Base-by-base conservation (phyloP, 1,140 invertebrate species). In the Drosophila novamexicana region DNA sequence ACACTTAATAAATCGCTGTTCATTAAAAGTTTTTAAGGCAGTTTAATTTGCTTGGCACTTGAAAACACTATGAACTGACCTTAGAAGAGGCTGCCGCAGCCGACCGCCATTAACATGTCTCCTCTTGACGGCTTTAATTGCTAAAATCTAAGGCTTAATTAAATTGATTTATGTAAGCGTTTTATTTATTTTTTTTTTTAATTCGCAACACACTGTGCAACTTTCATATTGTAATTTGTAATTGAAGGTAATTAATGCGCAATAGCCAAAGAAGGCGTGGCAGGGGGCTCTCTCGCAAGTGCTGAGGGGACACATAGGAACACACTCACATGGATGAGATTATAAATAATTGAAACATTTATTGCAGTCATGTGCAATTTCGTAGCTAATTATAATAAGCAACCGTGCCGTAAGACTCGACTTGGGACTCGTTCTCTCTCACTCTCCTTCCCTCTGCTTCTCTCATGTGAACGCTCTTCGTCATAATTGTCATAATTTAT, bases 311-410 rank as follows among this genome's bases (percentile, higher is more conserved):
- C 18, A 18, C 18, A 18, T 18, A 18, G 1, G 18, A 18, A 18
- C 7, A 44, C 6, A 18, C 32, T 49, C 32, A 37, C 14, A 34
- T 22, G 53, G 47, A 56, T 52, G 71, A 45, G 74, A 81, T 84
- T 89, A 89, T 88, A 84, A 89, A 88, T 89, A 89, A 84, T 89
- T 84, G 80, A 89, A 89, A 80, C 84, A 84, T 88, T 88, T 88
- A 88, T 88, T 88, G 84, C 84, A 88, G 84, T 89, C 84, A 80
- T 78, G 74, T 84, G 80, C 84, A 88, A 89, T 89, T 78, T 84
- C 78, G 77, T 70, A 78, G 69, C 84, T 88, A 88, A 88, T 88
- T 88, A 88, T 88, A 88, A 89, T 88, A 75, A 83, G 54, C 75
- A 88, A 59, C 67, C 70, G 36, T 37, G 29, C 52, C 42, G 59